Conservation (phyloP, 2,113 vertebrate species). For the Perca fluviatilis region DNA sequence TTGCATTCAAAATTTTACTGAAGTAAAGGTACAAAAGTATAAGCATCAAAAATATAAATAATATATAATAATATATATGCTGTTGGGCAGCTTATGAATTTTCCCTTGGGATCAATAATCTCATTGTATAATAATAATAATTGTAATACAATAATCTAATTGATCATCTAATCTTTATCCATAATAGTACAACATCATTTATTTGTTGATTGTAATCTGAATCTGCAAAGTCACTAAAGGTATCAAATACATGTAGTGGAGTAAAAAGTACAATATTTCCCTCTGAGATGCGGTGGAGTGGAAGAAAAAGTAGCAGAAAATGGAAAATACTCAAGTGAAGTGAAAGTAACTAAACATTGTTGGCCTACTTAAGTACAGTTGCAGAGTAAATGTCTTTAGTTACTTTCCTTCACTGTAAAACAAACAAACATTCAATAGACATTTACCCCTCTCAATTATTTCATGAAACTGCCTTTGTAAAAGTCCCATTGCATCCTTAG, state of each 20-base stretch:
- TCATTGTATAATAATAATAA: too few species aligned
- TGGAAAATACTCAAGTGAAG: background rate
- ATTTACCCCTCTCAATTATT: background rate
- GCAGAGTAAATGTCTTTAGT: too few species aligned
- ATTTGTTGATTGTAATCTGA: background rate
- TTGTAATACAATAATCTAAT: too few species aligned
- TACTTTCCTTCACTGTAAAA: background rate
- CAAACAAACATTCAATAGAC: background rate
- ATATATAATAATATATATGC: background rate
- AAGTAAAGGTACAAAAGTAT: background rate
- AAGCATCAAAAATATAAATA: background rate
- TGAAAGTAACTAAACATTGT: background rate
- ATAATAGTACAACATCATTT: background rate
- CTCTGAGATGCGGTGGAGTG: background rate
- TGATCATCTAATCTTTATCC: background rate
- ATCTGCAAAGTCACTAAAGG: background rate
- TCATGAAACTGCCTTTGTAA: background rate
- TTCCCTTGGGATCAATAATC: background rate
- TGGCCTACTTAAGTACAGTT: background rate
- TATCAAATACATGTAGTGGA: background rate
- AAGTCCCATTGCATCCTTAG: constrained; percentile 5
- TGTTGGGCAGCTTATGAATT: background rate
- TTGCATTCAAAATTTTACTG: background rate
- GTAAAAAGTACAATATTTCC: background rate
- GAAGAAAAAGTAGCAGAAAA: background rate